Base-by-base conservation (phyloP, 2,888 invertebrate species). In the Heliconius sara region DNA sequence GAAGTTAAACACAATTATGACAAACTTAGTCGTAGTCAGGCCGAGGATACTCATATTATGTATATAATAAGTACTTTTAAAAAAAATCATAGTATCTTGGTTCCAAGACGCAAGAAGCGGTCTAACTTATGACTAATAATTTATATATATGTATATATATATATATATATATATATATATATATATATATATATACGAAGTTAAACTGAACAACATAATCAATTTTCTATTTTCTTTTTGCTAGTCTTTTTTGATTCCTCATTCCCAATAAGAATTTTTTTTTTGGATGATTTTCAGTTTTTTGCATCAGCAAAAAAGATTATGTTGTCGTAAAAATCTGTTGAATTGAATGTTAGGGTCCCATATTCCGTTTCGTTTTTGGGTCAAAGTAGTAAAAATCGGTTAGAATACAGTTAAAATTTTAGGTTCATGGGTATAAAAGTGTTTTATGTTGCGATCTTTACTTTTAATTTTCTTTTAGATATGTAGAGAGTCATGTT, bases 1-100 rank as follows among this genome's bases (percentile, higher is more conserved):
- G 83, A 82, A 88, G 85, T 86, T 85, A 81, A 85, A 86, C 83
- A 86, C 86, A 88, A 89, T 89, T 89, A 89, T 83, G 82, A 81
- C 79, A 80, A 86, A 86, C 84, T 87, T 85, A 77, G 84, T 83
- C 83, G 79, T 80, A 83, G 83, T 78, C 34, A 78, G 73, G 72
- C 52, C 66, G 73, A 78, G 60, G 52, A 30, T 57, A 60, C 25
- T 68, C 60, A 10, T 57, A 76, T 19, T 67, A 43, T n/a, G 22
- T 22, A 52, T 3, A 52, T 22, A 57, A 52, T 9, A 47, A 19
- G 19, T 71, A 27, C 16, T 12, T 27, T 3, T 30, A 12, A 4
- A 16, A 9, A 27, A 52, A 47, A 27, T 27, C 27, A 27, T 27
- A 27, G 27, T 27, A 27, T 2, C 27, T 27, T 10, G 3, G n/a